Evolutionary conservation across 2,888 invertebrate genomes (phyloP), one percentile per base, ranked within the genome.

Genomic region (Polymixis lichenea): DNA sequence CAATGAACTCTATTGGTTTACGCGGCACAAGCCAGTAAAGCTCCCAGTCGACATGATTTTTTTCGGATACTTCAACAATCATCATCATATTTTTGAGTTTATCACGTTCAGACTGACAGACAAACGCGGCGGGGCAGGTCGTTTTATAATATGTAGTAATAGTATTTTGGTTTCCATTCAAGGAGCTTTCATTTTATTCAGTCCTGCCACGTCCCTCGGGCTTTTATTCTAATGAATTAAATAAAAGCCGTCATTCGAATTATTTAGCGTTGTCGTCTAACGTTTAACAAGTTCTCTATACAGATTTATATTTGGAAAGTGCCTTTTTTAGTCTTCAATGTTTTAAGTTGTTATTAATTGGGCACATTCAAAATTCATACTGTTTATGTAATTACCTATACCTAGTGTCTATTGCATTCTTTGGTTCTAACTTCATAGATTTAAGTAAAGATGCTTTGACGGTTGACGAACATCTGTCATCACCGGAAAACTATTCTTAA

Each of bases 221-320:
- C 5, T 49, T 38, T 64, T 25, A 46, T 38, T 53, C 22, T 49
- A 56, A 51, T 64, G 28, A 56, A 56, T 77, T 49, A 75, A 56
- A 64, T 56, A 28, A 64, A 28, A 56, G 25, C 65, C 9, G 38
- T 55, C 22, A 28, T 38, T 49, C 3, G 22, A 56, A 77, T 64
- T 64, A 77, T 64, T 64, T 46, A 49, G 25, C 17, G 25, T 4
- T 28, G 28, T 49, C 25, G 3, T 56, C 17, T 25, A 62, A 56
- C 22, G 22, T 56, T 64, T 56, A n/a, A 75, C 22, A 55, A 70
- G 55, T 43, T 70, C 28, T 28, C 28, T n/a, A 43, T n/a, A n/a
- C 8, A 28, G 17, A 17, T 55, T 55, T 28, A n/a, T 11, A 43
- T 43, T 68, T 69, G 43, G 22, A 25, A 68, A 65, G 43, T 28